Conservation (phyloP, 2,113 vertebrate species). For the Thalassarche chlororhynchos region DNA sequence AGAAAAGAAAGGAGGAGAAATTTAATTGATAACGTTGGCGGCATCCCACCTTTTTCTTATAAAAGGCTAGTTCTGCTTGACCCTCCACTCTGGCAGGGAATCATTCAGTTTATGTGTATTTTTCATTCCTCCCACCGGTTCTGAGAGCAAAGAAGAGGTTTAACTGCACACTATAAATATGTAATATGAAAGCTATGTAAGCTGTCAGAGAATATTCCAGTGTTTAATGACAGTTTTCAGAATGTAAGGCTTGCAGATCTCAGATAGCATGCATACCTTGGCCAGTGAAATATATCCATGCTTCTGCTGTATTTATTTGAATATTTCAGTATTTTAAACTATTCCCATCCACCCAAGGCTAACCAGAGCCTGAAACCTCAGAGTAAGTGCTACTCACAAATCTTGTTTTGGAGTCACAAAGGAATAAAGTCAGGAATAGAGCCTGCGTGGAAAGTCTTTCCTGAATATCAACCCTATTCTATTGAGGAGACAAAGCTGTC, state of each 20-base stretch:
- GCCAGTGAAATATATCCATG: neutral
- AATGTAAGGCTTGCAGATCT: conserved; percentile 24
- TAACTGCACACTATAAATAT: conserved; percentile 50
- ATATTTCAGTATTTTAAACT: conserved; percentile 48
- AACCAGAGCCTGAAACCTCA: conserved; percentile 1
- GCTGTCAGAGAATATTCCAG: conserved; percentile 36
- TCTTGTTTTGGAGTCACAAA: neutral
- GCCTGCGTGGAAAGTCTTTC: neutral
- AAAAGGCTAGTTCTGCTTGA: neutral
- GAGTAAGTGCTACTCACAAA: neutral
- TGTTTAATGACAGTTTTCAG: conserved; percentile 55
- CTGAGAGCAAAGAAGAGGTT: conserved; percentile 37
- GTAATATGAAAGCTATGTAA: conserved; percentile 35
- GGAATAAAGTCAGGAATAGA: neutral
- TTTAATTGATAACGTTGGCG: neutral
- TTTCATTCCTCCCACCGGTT: conserved; percentile 22
- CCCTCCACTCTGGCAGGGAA: neutral
- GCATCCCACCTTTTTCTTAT: neutral
- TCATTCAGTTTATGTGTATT: neutral
- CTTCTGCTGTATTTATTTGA: neutral
- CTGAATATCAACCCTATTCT: neutral
- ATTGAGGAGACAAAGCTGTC: neutral
- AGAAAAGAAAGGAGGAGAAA: neutral
- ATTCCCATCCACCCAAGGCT: neutral
- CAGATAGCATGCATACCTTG: neutral